These are phyloP conservation scores for Pachydiplax longipennis DNA, from an alignment of 2,888 invertebrate species.

Conservation along the genomic window DNA sequence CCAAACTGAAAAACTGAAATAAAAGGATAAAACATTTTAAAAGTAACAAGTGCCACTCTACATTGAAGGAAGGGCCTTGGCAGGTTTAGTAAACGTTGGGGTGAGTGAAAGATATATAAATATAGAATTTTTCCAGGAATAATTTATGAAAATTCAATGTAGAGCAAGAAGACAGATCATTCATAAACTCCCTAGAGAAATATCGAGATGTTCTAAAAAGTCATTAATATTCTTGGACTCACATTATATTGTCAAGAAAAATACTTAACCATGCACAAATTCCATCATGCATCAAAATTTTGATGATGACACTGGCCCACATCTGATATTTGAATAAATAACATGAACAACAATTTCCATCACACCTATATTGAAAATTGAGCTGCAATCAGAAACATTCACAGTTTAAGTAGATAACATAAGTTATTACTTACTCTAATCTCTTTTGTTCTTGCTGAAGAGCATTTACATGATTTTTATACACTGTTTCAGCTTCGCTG, in stretches of 20 bases:
- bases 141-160: background rate
- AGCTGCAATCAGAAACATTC: background rate
- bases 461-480: constrained; percentile 88
- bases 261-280: background rate
- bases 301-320: background rate
- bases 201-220: background rate
- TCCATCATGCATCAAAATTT: background rate
- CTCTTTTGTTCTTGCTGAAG: constrained; percentile 91
- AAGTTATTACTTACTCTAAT: constrained; percentile 76
- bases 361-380: background rate
- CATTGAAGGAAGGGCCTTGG: too few species aligned
- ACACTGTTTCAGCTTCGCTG: constrained; percentile 90
- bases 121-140: background rate
- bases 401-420: background rate
- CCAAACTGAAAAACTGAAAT: background rate
- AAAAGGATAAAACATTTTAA: background rate
- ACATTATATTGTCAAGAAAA: background rate
- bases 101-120: background rate
- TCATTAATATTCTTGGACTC: background rate
- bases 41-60: background rate
- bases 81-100: background rate
- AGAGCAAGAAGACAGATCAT: background rate
- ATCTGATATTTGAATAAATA: background rate
- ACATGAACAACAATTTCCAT: background rate
- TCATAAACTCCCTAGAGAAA: background rate